Base-by-base conservation (phyloP, 2,888 invertebrate genomes). In the Eupelmus urozonus region DNA sequence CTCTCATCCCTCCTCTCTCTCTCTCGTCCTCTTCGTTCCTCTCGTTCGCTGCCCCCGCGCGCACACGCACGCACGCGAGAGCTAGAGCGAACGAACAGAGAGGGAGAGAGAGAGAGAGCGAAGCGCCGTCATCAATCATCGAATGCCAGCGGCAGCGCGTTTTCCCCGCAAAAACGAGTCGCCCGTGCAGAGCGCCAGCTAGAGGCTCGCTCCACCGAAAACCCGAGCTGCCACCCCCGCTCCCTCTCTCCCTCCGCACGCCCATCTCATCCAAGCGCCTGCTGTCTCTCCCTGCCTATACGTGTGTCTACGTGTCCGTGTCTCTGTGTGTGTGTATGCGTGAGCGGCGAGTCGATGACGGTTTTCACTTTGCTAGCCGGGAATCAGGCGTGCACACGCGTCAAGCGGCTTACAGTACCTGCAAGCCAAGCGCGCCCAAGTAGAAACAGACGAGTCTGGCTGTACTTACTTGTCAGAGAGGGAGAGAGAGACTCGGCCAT, bases 91-190 rank as follows among this genome's bases (percentile, higher is more conserved):
- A 16, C 16, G 16, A 45, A 16, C 16, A 34, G 13, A 16, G 13
- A 13, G 16, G 16, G 13, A 45, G 13, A 45, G 16, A 16, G 45
- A 7, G 45, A 7, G 16, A 45, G 79, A 80, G 78, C 49, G 80
- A 82, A 83, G 82, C 86, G 85, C 87, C 86, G 88, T 88, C 88
- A 88, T 88, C 88, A 88, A 88, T 88, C 88, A 88, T 88, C 86
- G 85, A 88, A 85, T 85, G 88, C 88, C 88, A 88, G 84, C 84
- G 84, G 84, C 88, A 88, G 87, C 82, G 84, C 85, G 85, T 86
- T 65, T 65, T 57, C 86, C 85, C 86, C 86, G 85, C 85, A 85
- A 86, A 86, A 87, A 86, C 86, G 84, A 53, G 66, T 69, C 71
- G 81, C 81, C 81, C 84, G 84, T 82, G 9, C 5, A 34, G 34